Percentiles rank a stretch among this genome's conserved stretches.
Evolutionary conservation across 2,888 invertebrate genomes (phyloP).

Genomic region (Cosmia pyralina): DNA sequence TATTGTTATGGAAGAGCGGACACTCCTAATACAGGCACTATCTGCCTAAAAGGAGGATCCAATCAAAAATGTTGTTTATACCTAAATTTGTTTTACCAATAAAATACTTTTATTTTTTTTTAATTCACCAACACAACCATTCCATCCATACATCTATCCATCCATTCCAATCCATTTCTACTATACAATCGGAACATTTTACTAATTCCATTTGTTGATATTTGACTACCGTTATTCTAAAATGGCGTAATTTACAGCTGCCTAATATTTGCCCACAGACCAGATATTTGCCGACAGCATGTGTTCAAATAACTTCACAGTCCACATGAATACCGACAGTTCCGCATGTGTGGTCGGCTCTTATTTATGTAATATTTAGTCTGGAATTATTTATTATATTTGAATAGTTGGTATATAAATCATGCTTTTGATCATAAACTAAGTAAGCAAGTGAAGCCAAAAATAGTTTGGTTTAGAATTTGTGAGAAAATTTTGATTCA

Average conservation of each 20-base stretch:
- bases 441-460: slow-evolving; percentile 8
- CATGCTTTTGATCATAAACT: slow-evolving; percentile 18
- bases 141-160: neutral
- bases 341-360: slow-evolving; percentile 38
- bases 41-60: too few species aligned
- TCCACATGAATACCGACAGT: slow-evolving; percentile 34
- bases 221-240: slow-evolving; percentile 28
- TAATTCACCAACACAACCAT: too few species aligned
- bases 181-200: neutral
- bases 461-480: slow-evolving; percentile 7
- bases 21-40: too few species aligned
- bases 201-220: slow-evolving; percentile 12
- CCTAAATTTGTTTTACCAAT: too few species aligned
- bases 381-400: slow-evolving; percentile 7
- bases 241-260: slow-evolving; percentile 24
- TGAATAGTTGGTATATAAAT: slow-evolving; percentile 9
- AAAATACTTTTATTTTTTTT: too few species aligned
- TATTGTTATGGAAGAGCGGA: too few species aligned
- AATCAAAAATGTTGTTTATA: too few species aligned
- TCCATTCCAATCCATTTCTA: neutral
- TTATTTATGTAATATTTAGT: slow-evolving; percentile 38
- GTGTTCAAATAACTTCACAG: slow-evolving; percentile 55
- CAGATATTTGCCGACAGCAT: slow-evolving; percentile 51
- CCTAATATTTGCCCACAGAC: slow-evolving; percentile 53
- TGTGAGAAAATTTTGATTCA: neutral